Conservation (phyloP, 2,888 invertebrate genomes). For the Cybosia mesomella region DNA sequence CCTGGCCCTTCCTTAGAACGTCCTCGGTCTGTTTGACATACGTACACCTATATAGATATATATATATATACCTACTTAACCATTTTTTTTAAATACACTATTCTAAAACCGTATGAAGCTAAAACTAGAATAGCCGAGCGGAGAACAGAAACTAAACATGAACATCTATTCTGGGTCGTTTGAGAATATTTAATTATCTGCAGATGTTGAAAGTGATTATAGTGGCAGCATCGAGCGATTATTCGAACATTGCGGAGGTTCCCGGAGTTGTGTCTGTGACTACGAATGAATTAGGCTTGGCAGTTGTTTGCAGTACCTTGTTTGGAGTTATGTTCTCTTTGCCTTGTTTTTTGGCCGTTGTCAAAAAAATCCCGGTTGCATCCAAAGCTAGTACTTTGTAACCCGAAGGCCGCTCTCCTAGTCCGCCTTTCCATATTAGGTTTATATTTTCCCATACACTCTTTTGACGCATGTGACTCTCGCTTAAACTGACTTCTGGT, state of each 20-base stretch:
- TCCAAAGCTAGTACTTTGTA: neutral
- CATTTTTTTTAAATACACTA: too few species aligned
- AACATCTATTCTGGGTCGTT: neutral
- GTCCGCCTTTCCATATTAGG: neutral
- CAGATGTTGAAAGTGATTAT: constrained; percentile 19
- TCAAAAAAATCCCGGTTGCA: neutral
- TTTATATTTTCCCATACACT: neutral
- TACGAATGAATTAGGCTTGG: constrained; percentile 46
- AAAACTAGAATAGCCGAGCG: neutral
- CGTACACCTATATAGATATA: too few species aligned
- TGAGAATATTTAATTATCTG: constrained; percentile 23
- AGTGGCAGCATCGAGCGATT: constrained; percentile 20
- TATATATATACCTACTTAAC: too few species aligned
- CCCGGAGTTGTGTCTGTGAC: constrained; percentile 31
- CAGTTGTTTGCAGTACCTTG: constrained; percentile 35
- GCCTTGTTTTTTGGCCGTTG: constrained; percentile 17
- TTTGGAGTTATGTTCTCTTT: constrained; percentile 24
- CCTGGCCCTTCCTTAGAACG: too few species aligned
- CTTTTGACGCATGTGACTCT: too few species aligned
- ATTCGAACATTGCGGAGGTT: constrained; percentile 28
- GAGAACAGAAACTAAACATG: neutral
- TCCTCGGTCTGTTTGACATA: too few species aligned
- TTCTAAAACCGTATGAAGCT: neutral
- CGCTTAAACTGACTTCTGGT: too few species aligned
- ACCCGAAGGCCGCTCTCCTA: neutral